Base-by-base conservation (phyloP, 2,888 invertebrate species). In the Isoperla grammatica region DNA sequence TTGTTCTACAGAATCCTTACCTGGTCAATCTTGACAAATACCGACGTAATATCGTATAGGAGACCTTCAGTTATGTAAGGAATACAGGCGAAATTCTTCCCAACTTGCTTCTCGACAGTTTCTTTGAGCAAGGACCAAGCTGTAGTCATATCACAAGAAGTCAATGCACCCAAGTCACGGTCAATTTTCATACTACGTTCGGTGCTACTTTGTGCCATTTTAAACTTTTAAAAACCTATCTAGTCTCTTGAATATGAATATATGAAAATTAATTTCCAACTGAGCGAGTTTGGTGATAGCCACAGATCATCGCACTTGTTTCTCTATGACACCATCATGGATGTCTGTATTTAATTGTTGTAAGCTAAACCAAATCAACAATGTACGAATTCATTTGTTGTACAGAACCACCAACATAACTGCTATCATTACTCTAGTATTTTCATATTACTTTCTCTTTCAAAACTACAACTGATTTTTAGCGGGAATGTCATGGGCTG, bases 1-100 rank as follows among this genome's bases (percentile, higher is more conserved):
- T n/a, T n/a, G n/a, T n/a, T n/a, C n/a, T n/a, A n/a, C n/a, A n/a
- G n/a, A n/a, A n/a, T 43, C 8, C 45, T 29, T 23, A 56, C 56
- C 56, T 56, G 56, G 9, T 56, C 45, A 35, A 35, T 43, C 46
- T 56, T 56, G 11, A 56, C 35, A 19, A 56, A 56, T 20, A 56
- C 45, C 8, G 45, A 43, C 15, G 56, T 56, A 15, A 56, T 22
- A 15, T 56, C 46, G 23, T 43, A 56, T 13, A 17, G 13, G 8
- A 11, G 15, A 20, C 42, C 56, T n/a, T 56, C 56, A n/a, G 15
- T 29, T 6, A 56, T 17, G 13, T 23, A 46, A 12, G 56, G 56
- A 42, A 56, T 35, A 29, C 56, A 56, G 11, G 35, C 43, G 19
- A 40, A 45, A 11, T 45, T 45, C 22, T 45, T 56, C 4, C 56